These are phyloP conservation scores for Bedellia somnulentella DNA, from an alignment of 2,888 invertebrate species.

Conservation along the genomic window DNA sequence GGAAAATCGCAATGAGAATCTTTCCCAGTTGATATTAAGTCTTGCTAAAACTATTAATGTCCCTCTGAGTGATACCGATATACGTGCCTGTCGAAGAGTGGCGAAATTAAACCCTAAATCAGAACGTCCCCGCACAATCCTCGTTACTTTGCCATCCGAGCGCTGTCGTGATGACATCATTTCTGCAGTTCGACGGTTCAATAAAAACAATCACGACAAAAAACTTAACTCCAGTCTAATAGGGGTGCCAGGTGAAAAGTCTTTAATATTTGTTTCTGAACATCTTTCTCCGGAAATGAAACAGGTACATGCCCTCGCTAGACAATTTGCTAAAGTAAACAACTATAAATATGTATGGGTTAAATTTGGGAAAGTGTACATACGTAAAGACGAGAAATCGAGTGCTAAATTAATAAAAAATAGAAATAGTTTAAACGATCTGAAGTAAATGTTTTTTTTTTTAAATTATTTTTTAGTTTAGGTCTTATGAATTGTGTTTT, in stretches of 20 bases:
- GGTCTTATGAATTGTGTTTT: not conserved
- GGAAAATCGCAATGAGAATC: constrained; percentile 6
- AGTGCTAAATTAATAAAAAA: not conserved
- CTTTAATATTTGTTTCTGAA: too few relatives aligned
- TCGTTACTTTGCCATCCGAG: too few relatives aligned
- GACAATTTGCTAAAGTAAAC: constrained; percentile 1
- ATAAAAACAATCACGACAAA: not conserved
- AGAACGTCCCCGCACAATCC: constrained; percentile 7
- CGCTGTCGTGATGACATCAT: constrained; percentile 1
- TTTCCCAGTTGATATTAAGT: constrained; percentile 2
- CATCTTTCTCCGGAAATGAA: too few relatives aligned
- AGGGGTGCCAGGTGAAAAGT: not conserved
- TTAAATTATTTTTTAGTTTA: not conserved
- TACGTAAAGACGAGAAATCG: not conserved
- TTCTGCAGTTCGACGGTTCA: constrained; percentile 3
- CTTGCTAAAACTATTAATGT: constrained; percentile 1
- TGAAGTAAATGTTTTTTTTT: too few relatives aligned
- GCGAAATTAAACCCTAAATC: constrained; percentile 8
- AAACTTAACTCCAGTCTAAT: not conserved
- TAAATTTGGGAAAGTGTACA: not conserved
- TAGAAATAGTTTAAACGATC: not conserved
- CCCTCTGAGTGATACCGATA: not conserved
- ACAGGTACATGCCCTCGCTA: too few relatives aligned
- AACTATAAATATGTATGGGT: too few relatives aligned
- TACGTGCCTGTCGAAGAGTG: constrained; percentile 7